Evolutionary conservation across 2,113 vertebrate genomes (phyloP), one percentile per base, ranked within the genome.

Genomic region (Notarius quadriscutis): DNA sequence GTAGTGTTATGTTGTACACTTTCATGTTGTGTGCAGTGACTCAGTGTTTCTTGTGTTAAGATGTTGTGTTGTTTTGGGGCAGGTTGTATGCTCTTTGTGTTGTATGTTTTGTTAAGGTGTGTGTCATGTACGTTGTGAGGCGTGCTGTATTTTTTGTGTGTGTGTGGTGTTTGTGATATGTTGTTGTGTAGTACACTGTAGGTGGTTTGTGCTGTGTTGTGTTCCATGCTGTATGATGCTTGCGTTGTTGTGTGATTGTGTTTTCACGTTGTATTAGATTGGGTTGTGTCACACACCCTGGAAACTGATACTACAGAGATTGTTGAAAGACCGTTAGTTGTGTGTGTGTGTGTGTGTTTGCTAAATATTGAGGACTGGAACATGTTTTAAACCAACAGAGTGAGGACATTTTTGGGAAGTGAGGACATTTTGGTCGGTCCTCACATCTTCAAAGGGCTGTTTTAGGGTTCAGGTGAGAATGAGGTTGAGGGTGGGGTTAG

Each of bases 251-350:
- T 71, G 4, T 41, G 27, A 7, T 72, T 50, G 9, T 57, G 51
- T 34, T 90, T 90, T 90, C 5, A 7, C n/a, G 90, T 90, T 92
- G 89, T 93, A 94, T 94, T 92, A 94, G 93, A 93, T 89, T 92
- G 11, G 88, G 87, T 92, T 92, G 86, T 89, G 91, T 93, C 91
- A 88, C 91, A 90, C 81, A 60, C 57, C 84, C 91, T 87, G 87
- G 89, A 91, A 93, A 90, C 92, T 91, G 92, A 93, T 93, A 92
- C 87, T 85, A 89, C 90, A 92, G 93, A 91, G 87, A 90, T 87
- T 41, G 71, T 87, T 93, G 88, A 91, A 88, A 92, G 92, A 93
- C 91, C 92, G 74, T 89, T 86, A 86, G 91, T 15, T 82, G 65
- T 57, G 27, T 82, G 65, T 55, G 86, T 85, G 77, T 57, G 51